Evolutionary conservation across 2,797 vertebrate species (phyloP), one percentile per base, ranked within the genome.

Genomic region (Jordanella pulchra): DNA sequence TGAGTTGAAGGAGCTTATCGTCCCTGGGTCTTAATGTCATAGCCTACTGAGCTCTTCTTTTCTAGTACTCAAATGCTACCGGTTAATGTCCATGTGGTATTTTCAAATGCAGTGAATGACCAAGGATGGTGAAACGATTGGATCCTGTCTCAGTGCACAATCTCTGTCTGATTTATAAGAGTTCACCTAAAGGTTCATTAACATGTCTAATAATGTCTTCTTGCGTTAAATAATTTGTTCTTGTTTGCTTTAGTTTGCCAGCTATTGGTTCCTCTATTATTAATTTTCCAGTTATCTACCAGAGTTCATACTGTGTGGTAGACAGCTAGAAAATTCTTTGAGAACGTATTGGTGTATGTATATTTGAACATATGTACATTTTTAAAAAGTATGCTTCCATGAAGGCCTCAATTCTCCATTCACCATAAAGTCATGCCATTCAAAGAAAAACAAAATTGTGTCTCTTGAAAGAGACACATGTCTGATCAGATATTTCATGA

Each of bases 11-110:
- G 74, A 82, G 80, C 86, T 87, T 81, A 83, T 90, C 78, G 87
- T 89, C 79, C 79, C 67, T 42, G 64, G 73, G 73, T 83, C 65
- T 87, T 87, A 84, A 87, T 86, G 90, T 87, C 84, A 88, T 83
- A 80, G 73, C 75, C 73, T 69, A 76, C 75, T 85, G 74, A 79
- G 79, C 45, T 25, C 65, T 74, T 70, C 18, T 67, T 73, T 77
- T 83, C 72, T 1, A 25, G 72, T 81, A 73, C 75, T 75, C 30
- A 60, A 63, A 72, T 32, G 65, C 69, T 44, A 18, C 71, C 78
- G 77, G 76, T 73, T 73, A 55, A 64, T 68, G 56, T 82, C 72
- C 73, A 77, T 65, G 50, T 60, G 50, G 50, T 72, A 75, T 65
- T 73, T 66, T 77, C 58, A 58, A 47, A 65, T 67, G 67, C 72